Conservation (phyloP, 2,888 invertebrate species). For the Lagria hirta region DNA sequence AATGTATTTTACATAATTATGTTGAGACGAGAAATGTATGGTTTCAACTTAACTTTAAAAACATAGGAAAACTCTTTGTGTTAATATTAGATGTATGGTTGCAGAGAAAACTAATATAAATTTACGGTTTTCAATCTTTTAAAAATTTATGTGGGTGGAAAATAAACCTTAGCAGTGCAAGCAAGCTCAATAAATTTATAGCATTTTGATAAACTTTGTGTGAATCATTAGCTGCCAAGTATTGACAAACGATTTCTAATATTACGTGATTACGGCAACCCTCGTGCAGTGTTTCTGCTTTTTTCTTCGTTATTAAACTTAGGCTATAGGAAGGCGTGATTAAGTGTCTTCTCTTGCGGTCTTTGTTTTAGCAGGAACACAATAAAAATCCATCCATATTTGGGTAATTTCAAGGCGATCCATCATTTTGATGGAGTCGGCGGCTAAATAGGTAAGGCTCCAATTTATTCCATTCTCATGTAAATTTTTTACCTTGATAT, state of each 20-base stretch:
- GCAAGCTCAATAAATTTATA: too few relatives aligned
- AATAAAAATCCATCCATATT: slow-evolving; percentile 20
- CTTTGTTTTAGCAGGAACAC: slow-evolving; percentile 12
- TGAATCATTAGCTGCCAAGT: too few relatives aligned
- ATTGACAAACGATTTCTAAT: slow-evolving; percentile 21
- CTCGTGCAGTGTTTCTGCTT: slow-evolving; percentile 3
- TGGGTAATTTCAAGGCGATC: slow-evolving; percentile 10
- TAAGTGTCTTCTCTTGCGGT: slow-evolving; percentile 11
- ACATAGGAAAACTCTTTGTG: too few relatives aligned
- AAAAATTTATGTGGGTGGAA: too few relatives aligned
- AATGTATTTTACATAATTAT: too few relatives aligned
- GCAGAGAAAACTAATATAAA: too few relatives aligned
- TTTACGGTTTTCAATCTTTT: too few relatives aligned
- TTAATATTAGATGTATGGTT: too few relatives aligned
- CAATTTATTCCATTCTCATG: slow-evolving; percentile 48
- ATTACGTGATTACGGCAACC: slow-evolving; percentile 13
- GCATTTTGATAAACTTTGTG: slow-evolving; percentile 17
- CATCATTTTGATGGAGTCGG: slow-evolving; percentile 14
- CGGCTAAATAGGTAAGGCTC: slow-evolving; percentile 11
- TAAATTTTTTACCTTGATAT: slow-evolving; percentile 44
- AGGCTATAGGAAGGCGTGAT: slow-evolving; percentile 9
- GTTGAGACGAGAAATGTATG: too few relatives aligned
- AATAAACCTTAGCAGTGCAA: too few relatives aligned
- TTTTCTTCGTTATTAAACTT: slow-evolving; percentile 12
- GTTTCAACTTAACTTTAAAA: too few relatives aligned